phyloP scores from a whole-genome alignment of 2,797 vertebrate species.

The Oryzias sinensis region DNA sequence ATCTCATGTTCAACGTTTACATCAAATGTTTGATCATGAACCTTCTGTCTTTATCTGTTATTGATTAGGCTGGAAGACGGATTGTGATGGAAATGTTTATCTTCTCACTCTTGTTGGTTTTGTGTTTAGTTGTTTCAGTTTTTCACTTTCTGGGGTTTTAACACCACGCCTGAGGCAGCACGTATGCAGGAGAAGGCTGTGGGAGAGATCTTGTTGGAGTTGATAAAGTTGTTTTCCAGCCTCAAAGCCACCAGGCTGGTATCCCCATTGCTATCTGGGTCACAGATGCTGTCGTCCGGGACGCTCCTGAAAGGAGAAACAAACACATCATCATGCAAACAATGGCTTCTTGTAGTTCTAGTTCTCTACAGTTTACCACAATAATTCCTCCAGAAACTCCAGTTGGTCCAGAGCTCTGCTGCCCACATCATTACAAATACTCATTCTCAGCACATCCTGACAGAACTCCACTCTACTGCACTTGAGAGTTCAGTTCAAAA shows the following conservation, averaged over 20 bases:
- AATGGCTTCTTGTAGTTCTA: too few species aligned
- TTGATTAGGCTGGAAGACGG: neutral
- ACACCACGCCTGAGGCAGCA: conserved; percentile 86
- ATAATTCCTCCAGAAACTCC: too few species aligned
- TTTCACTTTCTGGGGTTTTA: conserved; percentile 85
- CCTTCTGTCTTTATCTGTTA: neutral
- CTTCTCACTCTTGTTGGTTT: conserved; percentile 5
- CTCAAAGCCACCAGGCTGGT: conserved; percentile 86
- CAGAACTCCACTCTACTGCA: too few species aligned
- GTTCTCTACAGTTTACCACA: too few species aligned
- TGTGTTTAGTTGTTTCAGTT: too few species aligned
- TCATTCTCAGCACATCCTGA: too few species aligned
- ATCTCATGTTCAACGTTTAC: conserved; percentile 6
- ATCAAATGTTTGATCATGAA: conserved; percentile 1
- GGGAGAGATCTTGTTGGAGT: conserved; percentile 82
- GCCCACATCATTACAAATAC: too few species aligned
- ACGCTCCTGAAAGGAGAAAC: conserved; percentile 76
- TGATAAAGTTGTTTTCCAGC: conserved; percentile 93
- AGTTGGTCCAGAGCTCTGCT: too few species aligned
- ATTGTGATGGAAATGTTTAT: neutral
- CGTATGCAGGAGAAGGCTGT: conserved; percentile 89
- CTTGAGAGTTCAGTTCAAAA: too few species aligned
- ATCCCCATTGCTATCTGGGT: conserved; percentile 75
- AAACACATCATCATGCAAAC: neutral
- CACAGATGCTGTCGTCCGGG: conserved; percentile 86